Percentiles rank a stretch among this genome's conserved stretches.
phyloP scores from a whole-genome alignment of 2,113 vertebrate genomes.

The Thamnaconus septentrionalis region DNA sequence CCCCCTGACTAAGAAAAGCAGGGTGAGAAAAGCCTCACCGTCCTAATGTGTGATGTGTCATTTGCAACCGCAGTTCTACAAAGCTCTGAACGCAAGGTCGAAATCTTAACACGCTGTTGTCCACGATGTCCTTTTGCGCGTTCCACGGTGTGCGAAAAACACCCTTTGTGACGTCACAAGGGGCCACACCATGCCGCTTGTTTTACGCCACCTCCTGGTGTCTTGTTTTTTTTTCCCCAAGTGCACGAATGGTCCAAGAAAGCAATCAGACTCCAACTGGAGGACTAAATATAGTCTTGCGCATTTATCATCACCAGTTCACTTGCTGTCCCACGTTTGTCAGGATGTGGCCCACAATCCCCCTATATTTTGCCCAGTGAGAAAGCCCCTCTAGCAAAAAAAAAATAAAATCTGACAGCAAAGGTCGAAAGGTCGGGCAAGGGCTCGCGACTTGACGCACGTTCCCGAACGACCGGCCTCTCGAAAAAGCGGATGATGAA shows the following conservation, averaged over 20 bases:
- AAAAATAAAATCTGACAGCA: neutral
- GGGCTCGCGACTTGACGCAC: slow-evolving; percentile 20
- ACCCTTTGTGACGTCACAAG: neutral
- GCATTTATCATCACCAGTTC: neutral
- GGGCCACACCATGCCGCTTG: too few relatives aligned
- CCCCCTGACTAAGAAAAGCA: slow-evolving; percentile 87
- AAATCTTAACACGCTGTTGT: neutral
- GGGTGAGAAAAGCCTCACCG: slow-evolving; percentile 76
- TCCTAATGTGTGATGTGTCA: neutral
- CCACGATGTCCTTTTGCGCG: neutral
- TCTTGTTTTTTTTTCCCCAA: neutral
- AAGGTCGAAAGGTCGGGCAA: slow-evolving; percentile 34
- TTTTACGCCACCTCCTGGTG: too few relatives aligned
- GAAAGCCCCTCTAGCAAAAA: slow-evolving; percentile 7
- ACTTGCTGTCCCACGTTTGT: neutral
- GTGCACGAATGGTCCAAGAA: neutral
- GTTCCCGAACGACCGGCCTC: slow-evolving; percentile 13
- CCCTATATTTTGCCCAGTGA: slow-evolving; percentile 1
- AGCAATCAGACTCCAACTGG: too few relatives aligned
- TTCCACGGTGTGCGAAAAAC: neutral
- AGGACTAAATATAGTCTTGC: too few relatives aligned
- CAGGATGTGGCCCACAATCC: slow-evolving; percentile 26
- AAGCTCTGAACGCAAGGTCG: neutral
- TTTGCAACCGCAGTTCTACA: neutral
- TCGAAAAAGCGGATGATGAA: slow-evolving; percentile 14